phyloP scores from a whole-genome alignment of 2,113 vertebrate species.

The Chionomys nivalis region DNA sequence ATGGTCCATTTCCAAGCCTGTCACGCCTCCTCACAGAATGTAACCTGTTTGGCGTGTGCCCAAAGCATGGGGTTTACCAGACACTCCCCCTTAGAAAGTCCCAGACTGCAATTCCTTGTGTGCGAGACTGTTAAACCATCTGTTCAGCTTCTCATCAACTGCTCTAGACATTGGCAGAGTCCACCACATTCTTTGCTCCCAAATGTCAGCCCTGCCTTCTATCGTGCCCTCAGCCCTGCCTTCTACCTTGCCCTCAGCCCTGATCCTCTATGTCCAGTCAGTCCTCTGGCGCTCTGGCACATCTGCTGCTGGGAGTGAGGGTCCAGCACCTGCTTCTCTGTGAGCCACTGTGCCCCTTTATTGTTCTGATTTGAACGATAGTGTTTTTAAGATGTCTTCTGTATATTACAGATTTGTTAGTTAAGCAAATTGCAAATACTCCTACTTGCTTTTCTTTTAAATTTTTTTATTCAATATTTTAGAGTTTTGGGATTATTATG shows the following conservation, averaged over 20 bases:
- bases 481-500: not conserved
- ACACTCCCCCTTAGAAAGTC: not conserved
- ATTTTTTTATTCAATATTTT: constrained; percentile 7
- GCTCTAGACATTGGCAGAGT: not conserved
- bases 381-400: not conserved
- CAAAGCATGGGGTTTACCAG: not conserved
- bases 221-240: not conserved
- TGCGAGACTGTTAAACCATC: not conserved
- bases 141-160: not conserved
- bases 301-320: not conserved
- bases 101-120: not conserved
- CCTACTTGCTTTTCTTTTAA: constrained; percentile 8
- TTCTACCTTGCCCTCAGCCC: not conserved
- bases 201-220: not conserved
- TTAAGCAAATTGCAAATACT: not conserved
- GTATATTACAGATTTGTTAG: not conserved
- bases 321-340: not conserved
- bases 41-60: not conserved
- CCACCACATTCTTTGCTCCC: not conserved
- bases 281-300: not conserved
- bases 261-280: not conserved
- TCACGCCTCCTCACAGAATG: not conserved
- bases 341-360: constrained; percentile 18
- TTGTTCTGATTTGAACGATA: not conserved
- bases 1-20: not conserved